These are phyloP conservation scores for Drosophila nigromelanica DNA, from an alignment of 1,140 invertebrate genomes.

Conservation along the genomic window DNA sequence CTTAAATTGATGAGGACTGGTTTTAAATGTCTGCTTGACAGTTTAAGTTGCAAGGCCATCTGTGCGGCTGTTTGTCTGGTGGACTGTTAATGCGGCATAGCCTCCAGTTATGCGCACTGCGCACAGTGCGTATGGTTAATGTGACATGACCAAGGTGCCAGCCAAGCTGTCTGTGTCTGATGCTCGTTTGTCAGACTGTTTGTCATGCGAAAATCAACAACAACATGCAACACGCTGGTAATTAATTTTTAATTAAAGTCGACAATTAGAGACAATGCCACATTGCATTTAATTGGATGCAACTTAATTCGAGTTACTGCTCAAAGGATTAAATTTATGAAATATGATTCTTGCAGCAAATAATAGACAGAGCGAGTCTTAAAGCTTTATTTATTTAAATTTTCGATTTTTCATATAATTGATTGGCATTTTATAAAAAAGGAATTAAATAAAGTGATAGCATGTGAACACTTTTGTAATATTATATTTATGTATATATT, in stretches of 20 bases:
- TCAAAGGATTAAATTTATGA: constrained; percentile 2
- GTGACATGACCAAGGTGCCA: constrained; percentile 59
- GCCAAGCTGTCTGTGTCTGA: constrained; percentile 26
- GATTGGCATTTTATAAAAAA: too few relatives aligned
- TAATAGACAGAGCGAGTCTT: too few relatives aligned
- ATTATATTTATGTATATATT: too few relatives aligned
- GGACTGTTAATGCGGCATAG: constrained; percentile 40
- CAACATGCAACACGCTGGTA: constrained; percentile 56
- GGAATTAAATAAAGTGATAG: too few relatives aligned
- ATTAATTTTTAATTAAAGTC: constrained; percentile 71
- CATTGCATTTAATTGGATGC: constrained; percentile 9
- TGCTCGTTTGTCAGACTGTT: constrained; percentile 9
- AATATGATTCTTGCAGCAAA: neutral
- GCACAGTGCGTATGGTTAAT: constrained; percentile 77
- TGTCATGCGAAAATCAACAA: constrained; percentile 52
- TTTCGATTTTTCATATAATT: too few relatives aligned
- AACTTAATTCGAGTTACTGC: neutral
- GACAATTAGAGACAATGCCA: constrained; percentile 48
- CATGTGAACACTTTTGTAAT: too few relatives aligned
- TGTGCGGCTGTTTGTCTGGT: constrained; percentile 26
- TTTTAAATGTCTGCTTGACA: constrained; percentile 74
- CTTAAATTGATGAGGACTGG: constrained; percentile 78
- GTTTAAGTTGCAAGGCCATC: constrained; percentile 55
- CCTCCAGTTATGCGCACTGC: constrained; percentile 60
- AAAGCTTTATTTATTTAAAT: too few relatives aligned